A percentile compares a stretch with the other conserved stretches of the same genome.
Conservation (phyloP, 2,888 invertebrate species). For the Hypena proboscidalis region DNA sequence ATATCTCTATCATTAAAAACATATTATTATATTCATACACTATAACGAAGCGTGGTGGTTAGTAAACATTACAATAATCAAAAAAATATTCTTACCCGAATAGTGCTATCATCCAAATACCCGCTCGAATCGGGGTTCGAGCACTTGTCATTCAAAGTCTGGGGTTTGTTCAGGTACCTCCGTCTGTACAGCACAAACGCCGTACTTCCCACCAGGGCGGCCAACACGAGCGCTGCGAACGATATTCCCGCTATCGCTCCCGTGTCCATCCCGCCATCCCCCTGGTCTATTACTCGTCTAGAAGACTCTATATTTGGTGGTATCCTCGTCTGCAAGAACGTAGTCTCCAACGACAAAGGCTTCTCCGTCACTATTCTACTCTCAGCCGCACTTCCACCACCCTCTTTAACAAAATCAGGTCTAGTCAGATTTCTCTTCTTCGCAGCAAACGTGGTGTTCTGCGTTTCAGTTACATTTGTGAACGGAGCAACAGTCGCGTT, state of each 20-base stretch:
- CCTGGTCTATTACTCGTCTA: conserved; percentile 67
- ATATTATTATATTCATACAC: too few relatives aligned
- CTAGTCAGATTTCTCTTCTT: conserved; percentile 69
- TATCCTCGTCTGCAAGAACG: conserved; percentile 72
- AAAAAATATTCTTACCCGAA: conserved; percentile 91
- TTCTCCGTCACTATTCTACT: conserved; percentile 78
- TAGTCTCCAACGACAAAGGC: conserved; percentile 74
- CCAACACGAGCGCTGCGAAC: conserved; percentile 87
- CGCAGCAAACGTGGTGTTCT: conserved; percentile 61
- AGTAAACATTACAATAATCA: not conserved
- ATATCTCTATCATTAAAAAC: too few relatives aligned
- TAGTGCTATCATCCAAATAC: conserved; percentile 94
- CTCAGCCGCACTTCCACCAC: conserved; percentile 59
- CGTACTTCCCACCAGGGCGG: conserved; percentile 87
- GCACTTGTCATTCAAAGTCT: conserved; percentile 92
- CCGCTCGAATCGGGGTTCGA: conserved; percentile 95
- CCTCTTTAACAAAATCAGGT: conserved; percentile 69
- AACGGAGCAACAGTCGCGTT: conserved; percentile 48
- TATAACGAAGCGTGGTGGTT: too few relatives aligned
- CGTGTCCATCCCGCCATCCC: conserved; percentile 79
- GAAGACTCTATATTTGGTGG: conserved; percentile 76
- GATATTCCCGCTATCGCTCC: conserved; percentile 89
- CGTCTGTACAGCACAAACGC: conserved; percentile 89
- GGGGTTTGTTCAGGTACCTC: conserved; percentile 92
- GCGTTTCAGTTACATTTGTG: conserved; percentile 60